Percentiles rank a stretch among this genome's conserved stretches.
Evolutionary conservation across 2,888 invertebrate species (phyloP).

Genomic region (Anagyrus pseudococci): DNA sequence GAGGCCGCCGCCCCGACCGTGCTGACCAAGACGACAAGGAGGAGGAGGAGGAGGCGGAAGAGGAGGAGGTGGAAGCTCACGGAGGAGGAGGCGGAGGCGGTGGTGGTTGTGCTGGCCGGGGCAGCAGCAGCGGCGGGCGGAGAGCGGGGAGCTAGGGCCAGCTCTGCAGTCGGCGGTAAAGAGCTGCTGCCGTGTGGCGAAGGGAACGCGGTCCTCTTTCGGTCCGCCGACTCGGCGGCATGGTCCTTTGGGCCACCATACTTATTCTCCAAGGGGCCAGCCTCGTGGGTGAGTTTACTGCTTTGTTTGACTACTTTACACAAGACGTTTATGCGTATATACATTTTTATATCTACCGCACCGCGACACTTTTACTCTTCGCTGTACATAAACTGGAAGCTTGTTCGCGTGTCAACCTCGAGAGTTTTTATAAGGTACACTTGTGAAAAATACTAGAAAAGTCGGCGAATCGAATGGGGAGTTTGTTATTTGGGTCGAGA

Average conservation of each 20-base stretch:
- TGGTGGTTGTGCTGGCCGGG: constrained; percentile 41
- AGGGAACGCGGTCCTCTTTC: constrained; percentile 56
- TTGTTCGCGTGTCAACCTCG: too few relatives aligned
- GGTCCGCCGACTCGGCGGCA: constrained; percentile 66
- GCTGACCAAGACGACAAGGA: too few relatives aligned
- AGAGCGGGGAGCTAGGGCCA: constrained; percentile 33
- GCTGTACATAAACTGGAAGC: too few relatives aligned
- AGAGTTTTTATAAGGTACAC: too few relatives aligned
- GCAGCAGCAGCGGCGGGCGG: constrained; percentile 17
- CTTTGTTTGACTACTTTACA: not conserved
- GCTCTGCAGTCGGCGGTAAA: too few relatives aligned
- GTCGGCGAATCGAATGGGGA: too few relatives aligned
- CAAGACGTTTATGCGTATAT: not conserved
- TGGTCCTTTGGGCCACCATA: constrained; percentile 68
- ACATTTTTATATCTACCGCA: constrained; percentile 15
- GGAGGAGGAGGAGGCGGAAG: not conserved
- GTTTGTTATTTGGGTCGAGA: too few relatives aligned
- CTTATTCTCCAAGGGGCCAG: constrained; percentile 68
- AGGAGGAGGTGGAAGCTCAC: constrained; percentile 15
- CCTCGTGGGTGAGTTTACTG: constrained; percentile 66
- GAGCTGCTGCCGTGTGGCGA: constrained; percentile 53
- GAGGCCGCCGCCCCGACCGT: too few relatives aligned
- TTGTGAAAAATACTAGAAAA: too few relatives aligned
- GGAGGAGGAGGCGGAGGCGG: constrained; percentile 35
- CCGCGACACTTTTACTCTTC: too few relatives aligned